Evolutionary conservation across 2,113 vertebrate species (phyloP).

Genomic region (Nyctibius bracteatus): DNA sequence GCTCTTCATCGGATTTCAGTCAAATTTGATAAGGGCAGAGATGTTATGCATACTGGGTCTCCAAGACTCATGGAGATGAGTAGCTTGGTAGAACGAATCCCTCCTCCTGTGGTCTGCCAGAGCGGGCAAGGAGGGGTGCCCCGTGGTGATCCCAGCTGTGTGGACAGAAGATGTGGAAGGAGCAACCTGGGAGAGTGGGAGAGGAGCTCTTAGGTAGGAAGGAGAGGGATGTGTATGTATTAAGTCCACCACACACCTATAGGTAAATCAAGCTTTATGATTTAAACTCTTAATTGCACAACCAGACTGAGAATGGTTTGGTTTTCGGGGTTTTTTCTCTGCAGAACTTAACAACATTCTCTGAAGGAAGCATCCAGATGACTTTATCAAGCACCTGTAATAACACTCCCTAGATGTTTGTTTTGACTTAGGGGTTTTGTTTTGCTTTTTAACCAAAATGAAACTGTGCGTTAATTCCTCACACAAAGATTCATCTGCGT

Average conservation of each 20-base stretch:
- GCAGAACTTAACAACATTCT: background rate
- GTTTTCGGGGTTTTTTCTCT: background rate
- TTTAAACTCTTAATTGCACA: background rate
- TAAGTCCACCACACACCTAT: background rate
- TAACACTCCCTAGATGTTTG: background rate
- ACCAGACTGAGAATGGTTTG: background rate
- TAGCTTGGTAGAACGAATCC: background rate
- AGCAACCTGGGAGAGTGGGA: background rate
- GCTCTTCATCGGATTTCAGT: background rate
- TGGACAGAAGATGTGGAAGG: background rate
- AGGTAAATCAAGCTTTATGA: background rate
- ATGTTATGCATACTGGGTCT: background rate
- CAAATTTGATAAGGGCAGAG: background rate
- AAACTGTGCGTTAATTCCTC: background rate
- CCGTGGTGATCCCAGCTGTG: background rate
- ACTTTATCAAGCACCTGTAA: background rate
- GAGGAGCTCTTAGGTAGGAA: background rate
- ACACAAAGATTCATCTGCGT: background rate
- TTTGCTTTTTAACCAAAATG: slow-evolving; percentile 3
- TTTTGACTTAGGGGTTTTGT: background rate
- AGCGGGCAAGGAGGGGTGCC: too few relatives aligned
- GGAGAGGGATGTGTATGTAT: background rate
- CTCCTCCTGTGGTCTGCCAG: accelerated
- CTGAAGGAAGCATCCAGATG: background rate
- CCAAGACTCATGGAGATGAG: background rate